These are phyloP conservation scores for Pseudorasbora parva DNA, from an alignment of 2,113 vertebrate genomes.

Conservation along the genomic window DNA sequence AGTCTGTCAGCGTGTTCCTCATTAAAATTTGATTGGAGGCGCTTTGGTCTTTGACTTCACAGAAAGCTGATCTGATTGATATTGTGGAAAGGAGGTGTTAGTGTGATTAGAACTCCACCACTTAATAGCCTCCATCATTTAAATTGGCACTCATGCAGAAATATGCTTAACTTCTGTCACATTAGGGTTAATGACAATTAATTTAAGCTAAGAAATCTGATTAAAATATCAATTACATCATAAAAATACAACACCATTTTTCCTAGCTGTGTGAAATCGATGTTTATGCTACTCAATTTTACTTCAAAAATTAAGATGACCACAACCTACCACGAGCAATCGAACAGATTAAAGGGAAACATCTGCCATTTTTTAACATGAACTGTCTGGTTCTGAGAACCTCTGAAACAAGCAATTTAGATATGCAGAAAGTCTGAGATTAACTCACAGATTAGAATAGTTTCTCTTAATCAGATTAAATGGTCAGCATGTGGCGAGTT, in stretches of 20 bases:
- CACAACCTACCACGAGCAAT: background rate
- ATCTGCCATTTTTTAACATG: background rate
- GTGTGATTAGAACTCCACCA: conserved; percentile 79
- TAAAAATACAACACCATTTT: background rate
- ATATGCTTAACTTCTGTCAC: conserved; percentile 57
- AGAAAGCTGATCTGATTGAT: conserved; percentile 63
- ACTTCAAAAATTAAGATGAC: background rate
- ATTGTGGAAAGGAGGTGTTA: conserved; percentile 73
- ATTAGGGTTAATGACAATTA: conserved; percentile 58
- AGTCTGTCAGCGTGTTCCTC: conserved; percentile 28
- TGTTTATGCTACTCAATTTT: background rate
- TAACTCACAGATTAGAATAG: no score
- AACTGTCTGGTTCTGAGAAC: background rate
- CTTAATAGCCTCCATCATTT: conserved; percentile 87
- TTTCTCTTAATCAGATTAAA: no score
- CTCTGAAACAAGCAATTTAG: background rate
- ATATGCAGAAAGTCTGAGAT: no score
- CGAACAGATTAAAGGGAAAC: background rate
- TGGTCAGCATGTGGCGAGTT: no score
- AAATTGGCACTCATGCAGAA: conserved; percentile 60
- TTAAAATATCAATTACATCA: conserved; percentile 46
- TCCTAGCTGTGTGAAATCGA: background rate
- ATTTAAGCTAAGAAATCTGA: conserved; percentile 47
- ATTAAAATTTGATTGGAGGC: conserved; percentile 40
- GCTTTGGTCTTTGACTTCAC: conserved; percentile 50